Conservation (phyloP, 2,797 vertebrate species). For the Phalanger gymnotis region DNA sequence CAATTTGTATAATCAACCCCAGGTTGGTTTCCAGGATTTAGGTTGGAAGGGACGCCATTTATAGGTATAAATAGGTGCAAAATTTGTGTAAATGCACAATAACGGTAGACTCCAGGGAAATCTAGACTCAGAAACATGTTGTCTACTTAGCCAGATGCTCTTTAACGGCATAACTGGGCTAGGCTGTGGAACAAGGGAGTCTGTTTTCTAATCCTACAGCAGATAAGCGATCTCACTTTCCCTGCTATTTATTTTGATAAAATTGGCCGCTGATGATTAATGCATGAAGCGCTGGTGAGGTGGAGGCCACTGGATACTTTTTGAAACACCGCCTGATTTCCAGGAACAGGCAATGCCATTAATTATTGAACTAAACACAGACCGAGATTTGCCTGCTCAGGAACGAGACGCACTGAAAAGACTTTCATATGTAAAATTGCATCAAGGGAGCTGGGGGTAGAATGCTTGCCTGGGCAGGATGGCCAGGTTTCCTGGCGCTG, state of each 20-base stretch:
- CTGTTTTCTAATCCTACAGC: not conserved
- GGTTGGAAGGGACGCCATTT: not conserved
- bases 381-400: conserved; percentile 62
- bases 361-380: conserved; percentile 68
- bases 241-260: conserved; percentile 38
- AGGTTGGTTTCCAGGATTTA: not conserved
- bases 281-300: not conserved
- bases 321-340: conserved; percentile 60
- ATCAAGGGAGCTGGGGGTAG: conserved; percentile 12
- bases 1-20: not conserved
- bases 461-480: not conserved
- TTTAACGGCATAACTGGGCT: not conserved
- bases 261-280: conserved; percentile 57
- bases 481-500: not conserved
- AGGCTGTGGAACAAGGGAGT: not conserved
- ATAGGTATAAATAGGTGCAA: not conserved
- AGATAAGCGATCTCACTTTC: conserved; percentile 18
- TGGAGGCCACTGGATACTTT: conserved; percentile 49
- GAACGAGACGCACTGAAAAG: conserved; percentile 49
- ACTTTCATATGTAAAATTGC: conserved; percentile 64
- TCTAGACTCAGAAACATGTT: not conserved
- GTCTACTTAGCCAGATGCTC: not conserved
- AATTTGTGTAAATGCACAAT: fast-evolving
- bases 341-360: conserved; percentile 64
- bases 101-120: not conserved